A percentile compares a stretch with the other conserved stretches of the same genome.
Evolutionary conservation across 2,888 invertebrate species (phyloP).

Genomic region (Pristionchus arcanus): DNA sequence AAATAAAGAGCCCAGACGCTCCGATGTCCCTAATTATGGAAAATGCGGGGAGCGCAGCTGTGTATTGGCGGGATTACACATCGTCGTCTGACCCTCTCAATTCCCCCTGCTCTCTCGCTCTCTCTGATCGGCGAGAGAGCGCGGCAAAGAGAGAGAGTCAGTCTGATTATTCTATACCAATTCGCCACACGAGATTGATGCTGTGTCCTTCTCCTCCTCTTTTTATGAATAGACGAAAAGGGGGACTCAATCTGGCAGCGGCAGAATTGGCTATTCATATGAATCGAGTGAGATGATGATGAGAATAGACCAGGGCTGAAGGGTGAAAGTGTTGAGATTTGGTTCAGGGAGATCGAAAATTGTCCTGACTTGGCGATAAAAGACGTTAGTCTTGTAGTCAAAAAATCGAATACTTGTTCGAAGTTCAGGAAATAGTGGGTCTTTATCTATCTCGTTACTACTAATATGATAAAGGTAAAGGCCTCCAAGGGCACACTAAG

Average conservation of each 20-base stretch:
- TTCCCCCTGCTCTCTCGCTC: neutral
- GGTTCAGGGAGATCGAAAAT: neutral
- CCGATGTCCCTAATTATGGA: neutral
- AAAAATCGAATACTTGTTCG: no score
- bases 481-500: no score
- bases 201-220: neutral
- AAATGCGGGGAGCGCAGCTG: neutral
- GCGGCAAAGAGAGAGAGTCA: no score
- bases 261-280: conserved; percentile 26
- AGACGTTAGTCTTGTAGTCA: no score
- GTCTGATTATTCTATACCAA: neutral
- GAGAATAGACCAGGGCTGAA: conserved; percentile 16
- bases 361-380: no score
- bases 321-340: neutral
- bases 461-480: no score
- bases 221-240: conserved; percentile 26
- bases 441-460: no score
- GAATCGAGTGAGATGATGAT: conserved; percentile 5
- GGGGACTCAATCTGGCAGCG: conserved; percentile 18
- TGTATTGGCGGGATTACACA: conserved; percentile 5
- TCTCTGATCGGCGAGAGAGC: no score
- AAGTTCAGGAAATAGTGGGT: no score
- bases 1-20: neutral
- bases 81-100: neutral
- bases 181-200: neutral